Evolutionary conservation across 2,113 vertebrate genomes (phyloP).

Genomic region (Plotosus lineatus): DNA sequence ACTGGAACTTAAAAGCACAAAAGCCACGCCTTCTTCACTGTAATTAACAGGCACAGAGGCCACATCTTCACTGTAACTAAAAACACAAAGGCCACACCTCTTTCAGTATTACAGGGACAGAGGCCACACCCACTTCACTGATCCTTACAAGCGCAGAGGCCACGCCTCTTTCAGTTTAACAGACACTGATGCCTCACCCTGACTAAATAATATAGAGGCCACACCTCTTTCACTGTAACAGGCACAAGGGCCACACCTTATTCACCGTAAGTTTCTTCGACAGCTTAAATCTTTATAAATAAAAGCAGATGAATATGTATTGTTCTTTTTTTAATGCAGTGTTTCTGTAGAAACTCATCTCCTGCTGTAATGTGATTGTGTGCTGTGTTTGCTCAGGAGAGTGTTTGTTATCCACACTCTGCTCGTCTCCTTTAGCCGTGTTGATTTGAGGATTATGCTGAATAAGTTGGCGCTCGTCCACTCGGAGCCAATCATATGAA

Average conservation of each 20-base stretch:
- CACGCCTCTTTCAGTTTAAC: neutral
- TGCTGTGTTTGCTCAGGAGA: slow-evolving; percentile 57
- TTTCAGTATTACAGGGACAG: neutral
- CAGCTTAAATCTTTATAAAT: neutral
- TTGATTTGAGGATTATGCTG: slow-evolving; percentile 60
- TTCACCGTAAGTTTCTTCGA: too few relatives aligned
- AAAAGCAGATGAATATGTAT: neutral
- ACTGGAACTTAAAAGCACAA: neutral
- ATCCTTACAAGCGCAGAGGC: neutral
- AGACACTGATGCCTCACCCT: neutral
- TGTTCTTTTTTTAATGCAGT: neutral
- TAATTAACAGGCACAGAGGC: neutral
- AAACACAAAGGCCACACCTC: neutral
- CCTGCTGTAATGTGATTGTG: slow-evolving; percentile 41
- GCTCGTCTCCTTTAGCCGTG: slow-evolving; percentile 44
- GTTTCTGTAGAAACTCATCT: slow-evolving; percentile 35
- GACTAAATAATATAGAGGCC: too few relatives aligned
- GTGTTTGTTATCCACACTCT: slow-evolving; percentile 53
- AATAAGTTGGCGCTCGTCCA: slow-evolving; percentile 63
- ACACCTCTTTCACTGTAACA: neutral
- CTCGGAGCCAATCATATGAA: slow-evolving; percentile 52
- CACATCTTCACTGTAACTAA: neutral
- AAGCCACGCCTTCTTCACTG: neutral
- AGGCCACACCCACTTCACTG: neutral
- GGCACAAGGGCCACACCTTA: neutral